A percentile compares a stretch with the other conserved stretches of the same genome.
Evolutionary conservation across 1,140 invertebrate genomes (phyloP).

Genomic region (Glossosoma conforme): DNA sequence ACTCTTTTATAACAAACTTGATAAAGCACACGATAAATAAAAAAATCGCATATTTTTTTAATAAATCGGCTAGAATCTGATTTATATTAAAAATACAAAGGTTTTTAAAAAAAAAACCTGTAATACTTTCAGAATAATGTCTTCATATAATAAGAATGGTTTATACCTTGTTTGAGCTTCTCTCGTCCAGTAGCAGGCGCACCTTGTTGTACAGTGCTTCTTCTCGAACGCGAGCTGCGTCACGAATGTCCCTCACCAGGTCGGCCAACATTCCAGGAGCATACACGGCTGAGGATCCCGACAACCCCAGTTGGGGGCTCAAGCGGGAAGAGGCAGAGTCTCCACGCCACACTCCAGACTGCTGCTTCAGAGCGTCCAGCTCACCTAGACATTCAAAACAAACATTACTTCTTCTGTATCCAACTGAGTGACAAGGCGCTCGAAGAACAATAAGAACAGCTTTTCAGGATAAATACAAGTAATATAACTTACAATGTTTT

Average conservation of each 20-base stretch:
- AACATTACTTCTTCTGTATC: no score
- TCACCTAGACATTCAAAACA: slow-evolving; percentile 35
- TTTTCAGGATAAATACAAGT: no score
- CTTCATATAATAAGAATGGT: background rate
- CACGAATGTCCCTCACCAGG: slow-evolving; percentile 68
- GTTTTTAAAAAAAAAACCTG: background rate
- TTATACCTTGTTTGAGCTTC: slow-evolving; percentile 18
- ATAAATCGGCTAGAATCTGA: background rate
- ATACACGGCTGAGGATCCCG: slow-evolving; percentile 49
- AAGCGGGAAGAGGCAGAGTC: slow-evolving; percentile 9
- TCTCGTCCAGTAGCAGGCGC: slow-evolving; percentile 40
- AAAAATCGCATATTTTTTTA: background rate
- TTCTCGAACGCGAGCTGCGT: slow-evolving; percentile 65
- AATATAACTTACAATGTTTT: no score
- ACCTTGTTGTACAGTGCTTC: slow-evolving; percentile 56
- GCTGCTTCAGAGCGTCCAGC: slow-evolving; percentile 29
- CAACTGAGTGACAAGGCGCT: no score
- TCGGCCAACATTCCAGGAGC: slow-evolving; percentile 70
- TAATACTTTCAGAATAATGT: background rate
- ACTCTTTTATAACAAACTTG: no score
- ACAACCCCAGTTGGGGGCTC: slow-evolving; percentile 3
- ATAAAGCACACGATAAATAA: background rate
- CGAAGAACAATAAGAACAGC: no score
- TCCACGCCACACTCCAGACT: slow-evolving; percentile 20
- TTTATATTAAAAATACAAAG: background rate